phyloP scores from a whole-genome alignment of 2,888 invertebrate species.

The Epicampocera succincta region DNA sequence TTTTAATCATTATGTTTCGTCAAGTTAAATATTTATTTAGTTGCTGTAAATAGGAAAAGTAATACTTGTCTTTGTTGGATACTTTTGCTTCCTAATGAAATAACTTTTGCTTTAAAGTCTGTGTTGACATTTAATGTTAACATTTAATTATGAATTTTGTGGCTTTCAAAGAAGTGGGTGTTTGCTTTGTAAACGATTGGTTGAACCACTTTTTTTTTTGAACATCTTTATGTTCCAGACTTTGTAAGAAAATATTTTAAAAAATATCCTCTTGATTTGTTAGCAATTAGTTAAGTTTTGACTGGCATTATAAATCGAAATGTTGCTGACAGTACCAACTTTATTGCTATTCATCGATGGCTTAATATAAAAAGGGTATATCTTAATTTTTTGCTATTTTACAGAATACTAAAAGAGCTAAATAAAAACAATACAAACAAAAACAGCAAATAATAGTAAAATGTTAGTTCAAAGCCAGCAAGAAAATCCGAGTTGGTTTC shows the following conservation, averaged over 20 bases:
- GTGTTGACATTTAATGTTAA: slow-evolving; percentile 63
- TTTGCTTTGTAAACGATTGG: slow-evolving; percentile 52
- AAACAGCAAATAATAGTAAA: too few relatives aligned
- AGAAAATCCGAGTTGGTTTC: too few relatives aligned
- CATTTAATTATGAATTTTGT: slow-evolving; percentile 66
- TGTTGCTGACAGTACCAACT: too few relatives aligned
- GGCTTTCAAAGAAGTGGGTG: slow-evolving; percentile 33
- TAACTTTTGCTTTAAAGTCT: slow-evolving; percentile 6
- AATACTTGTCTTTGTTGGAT: slow-evolving; percentile 12
- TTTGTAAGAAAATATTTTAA: slow-evolving; percentile 34
- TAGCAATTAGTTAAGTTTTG: slow-evolving; percentile 49
- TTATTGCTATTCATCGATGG: too few relatives aligned
- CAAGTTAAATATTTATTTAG: slow-evolving; percentile 64
- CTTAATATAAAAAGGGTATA: too few relatives aligned
- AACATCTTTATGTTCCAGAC: slow-evolving; percentile 14
- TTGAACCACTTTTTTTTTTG: slow-evolving; percentile 1
- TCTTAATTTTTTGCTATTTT: too few relatives aligned
- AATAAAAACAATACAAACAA: too few relatives aligned
- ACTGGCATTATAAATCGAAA: too few relatives aligned
- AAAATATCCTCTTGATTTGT: slow-evolving; percentile 53
- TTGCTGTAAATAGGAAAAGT: slow-evolving; percentile 24
- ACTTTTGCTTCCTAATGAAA: not conserved
- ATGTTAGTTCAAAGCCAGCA: too few relatives aligned
- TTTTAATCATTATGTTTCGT: slow-evolving; percentile 49
- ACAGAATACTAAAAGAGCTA: too few relatives aligned